These are phyloP conservation scores for Gerosis bhagava DNA, from an alignment of 2,888 invertebrate species.

Conservation along the genomic window DNA sequence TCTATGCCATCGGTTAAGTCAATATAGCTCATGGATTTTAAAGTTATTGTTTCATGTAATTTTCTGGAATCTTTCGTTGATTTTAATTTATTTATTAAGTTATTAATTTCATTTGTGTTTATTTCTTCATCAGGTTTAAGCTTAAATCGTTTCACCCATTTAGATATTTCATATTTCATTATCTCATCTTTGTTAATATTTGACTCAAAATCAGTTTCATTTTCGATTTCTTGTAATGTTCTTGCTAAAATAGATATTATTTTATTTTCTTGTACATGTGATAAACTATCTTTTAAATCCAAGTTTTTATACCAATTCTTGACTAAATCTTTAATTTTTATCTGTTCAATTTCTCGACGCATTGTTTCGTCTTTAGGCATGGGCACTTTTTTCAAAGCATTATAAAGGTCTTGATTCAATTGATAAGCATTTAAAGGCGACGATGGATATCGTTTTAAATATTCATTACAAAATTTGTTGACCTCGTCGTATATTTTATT, in stretches of 20 bases:
- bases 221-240: conserved; percentile 48
- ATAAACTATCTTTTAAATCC: conserved; percentile 35
- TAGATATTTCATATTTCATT: conserved; percentile 42
- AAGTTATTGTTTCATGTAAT: conserved; percentile 26
- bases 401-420: conserved; percentile 46
- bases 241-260: conserved; percentile 45
- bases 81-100: conserved; percentile 41
- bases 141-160: conserved; percentile 47
- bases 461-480: conserved; percentile 47
- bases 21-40: conserved; percentile 18
- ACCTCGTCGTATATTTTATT: conserved; percentile 47
- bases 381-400: conserved; percentile 45
- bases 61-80: conserved; percentile 40
- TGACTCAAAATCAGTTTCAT: conserved; percentile 35
- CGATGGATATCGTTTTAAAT: conserved; percentile 43
- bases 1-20: conserved; percentile 9
- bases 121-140: conserved; percentile 34
- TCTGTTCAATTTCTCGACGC: conserved; percentile 47
- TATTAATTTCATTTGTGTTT: conserved; percentile 31
- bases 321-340: conserved; percentile 49
- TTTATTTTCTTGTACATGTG: conserved; percentile 39
- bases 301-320: conserved; percentile 47
- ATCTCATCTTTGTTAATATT: conserved; percentile 30
- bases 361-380: conserved; percentile 48
- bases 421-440: conserved; percentile 40